Base-by-base conservation (phyloP, 2,113 vertebrate species). In the Phalacrocorax aristotelis region DNA sequence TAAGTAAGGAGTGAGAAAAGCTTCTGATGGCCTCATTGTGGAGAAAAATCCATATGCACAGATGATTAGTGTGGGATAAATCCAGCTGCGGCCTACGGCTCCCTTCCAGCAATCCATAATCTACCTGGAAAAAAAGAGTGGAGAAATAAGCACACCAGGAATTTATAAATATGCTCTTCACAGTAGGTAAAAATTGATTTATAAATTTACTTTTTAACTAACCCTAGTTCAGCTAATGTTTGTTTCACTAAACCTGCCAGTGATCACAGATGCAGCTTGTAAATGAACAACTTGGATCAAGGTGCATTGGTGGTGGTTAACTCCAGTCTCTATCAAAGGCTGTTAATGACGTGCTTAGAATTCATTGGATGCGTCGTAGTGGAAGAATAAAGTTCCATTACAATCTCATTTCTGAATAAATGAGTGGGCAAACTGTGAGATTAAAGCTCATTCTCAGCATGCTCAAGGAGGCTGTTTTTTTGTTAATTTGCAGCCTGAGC, bases 31-130 rank as follows among this genome's bases (percentile, higher is more conserved):
- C 83, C 97, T 99, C 90, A 99, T 98, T 32, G 98, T 98, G 82
- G 98, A 98, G 90, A 99, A 99, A 95, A 99, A 99, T 58, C 99
- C 99, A 90, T 98, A 99, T 1, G 97, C 78, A 77, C 99, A 99
- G 84, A 99, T 98, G 46, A 99, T 94, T 40, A 98, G 70, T 0
- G 99, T 99, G 46, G 99, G 98, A 90, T 98, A 99, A 91, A 97
- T 91, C 99, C 99, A 99, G 75, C 97, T 98, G 36, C 0, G 68
- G 18, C 89, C 82, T 36, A 19, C 12, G 8, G 94, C 97, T 61
- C 75, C 95, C 42, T 82, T 97, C 89, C 98, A 92, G 78, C 91
- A 95, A 58, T 98, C 98, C 99, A 99, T 99, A 29, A 30, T 88
- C 91, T 79, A 81, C 34, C 38, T 85, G 44, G 17, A 46, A 83